phyloP scores from a whole-genome alignment of 2,113 vertebrate species.

The Oenanthe oenanthe region DNA sequence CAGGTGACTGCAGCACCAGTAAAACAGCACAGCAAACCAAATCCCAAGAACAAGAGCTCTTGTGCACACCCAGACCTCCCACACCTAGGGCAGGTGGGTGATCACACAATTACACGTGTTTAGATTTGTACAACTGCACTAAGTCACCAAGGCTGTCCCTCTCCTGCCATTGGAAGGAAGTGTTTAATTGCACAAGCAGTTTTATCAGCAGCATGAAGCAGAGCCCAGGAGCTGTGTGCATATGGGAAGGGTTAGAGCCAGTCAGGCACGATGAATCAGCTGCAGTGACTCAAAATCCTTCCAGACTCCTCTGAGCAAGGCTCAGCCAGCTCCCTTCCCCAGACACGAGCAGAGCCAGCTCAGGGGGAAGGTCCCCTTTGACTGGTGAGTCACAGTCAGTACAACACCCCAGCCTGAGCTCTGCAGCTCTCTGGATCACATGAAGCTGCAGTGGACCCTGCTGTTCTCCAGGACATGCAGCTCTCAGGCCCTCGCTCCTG shows the following conservation, averaged over 20 bases:
- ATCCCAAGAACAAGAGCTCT: neutral
- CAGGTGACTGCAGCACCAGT: neutral
- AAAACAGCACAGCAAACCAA: neutral
- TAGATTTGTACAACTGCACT: neutral
- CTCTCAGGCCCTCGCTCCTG: neutral
- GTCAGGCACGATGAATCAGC: constrained; percentile 18
- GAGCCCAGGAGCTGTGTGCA: constrained; percentile 18
- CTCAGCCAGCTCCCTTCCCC: neutral
- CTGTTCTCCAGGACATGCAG: neutral
- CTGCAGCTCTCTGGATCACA: neutral
- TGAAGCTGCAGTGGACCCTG: neutral
- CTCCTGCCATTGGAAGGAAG: neutral
- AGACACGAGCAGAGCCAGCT: neutral
- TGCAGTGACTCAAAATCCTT: neutral
- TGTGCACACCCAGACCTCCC: neutral
- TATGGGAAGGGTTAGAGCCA: neutral
- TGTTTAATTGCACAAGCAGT: neutral
- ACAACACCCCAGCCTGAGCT: neutral
- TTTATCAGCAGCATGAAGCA: neutral
- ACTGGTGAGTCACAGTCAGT: neutral
- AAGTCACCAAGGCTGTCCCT: neutral
- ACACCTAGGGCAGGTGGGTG: neutral
- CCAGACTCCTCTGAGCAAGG: neutral
- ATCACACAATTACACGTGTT: neutral
- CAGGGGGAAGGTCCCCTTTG: neutral